Base-by-base conservation (phyloP, 2,888 invertebrate genomes). In the Cataglyphis cursor region DNA sequence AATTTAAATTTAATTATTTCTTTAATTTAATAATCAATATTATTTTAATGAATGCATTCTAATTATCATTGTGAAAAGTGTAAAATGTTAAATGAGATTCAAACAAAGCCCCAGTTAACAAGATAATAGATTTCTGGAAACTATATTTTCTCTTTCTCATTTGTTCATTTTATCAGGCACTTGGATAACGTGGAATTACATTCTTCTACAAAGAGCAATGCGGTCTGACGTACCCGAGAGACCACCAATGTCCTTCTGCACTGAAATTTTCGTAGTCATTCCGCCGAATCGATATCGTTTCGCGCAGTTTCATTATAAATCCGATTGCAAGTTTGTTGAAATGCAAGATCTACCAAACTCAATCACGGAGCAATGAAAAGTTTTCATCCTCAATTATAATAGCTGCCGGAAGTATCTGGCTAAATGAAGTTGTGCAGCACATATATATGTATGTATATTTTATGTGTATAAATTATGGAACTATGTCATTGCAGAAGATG, bases 171-270 rank as follows among this genome's bases (percentile, higher is more conserved):
- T 31, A 28, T 6, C 78, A 57, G 72, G 83, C 72, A 83, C 44
- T 57, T 48, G 72, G 57, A 81, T 83, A 81, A 83, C 80, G 44
- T 62, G 57, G 64, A 70, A 80, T 83, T 83, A 81, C 80, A 83
- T 83, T 83, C 57, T 72, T 83, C 54, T 41, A 70, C 54, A 41
- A 62, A 51, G 24, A 2, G 44, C 62, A 61, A 54, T 62, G 54
- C 35, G 31, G 28, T 68, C 44, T 54, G 48, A 35, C 18, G 18
- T 76, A 76, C 48, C 2, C 64, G 44, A 12, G 54, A 54, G 74
- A 65, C 21, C 31, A 57, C 59, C 61, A 24, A 41, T 21, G 51
- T 68, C 35, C 59, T 44, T 24, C 24, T 18, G 59, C 59, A 31
- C 35, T 59, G 78, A 80, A 80, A 80, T 80, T 80, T 70, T 70